Evolutionary conservation across 2,113 vertebrate species (phyloP), one percentile per base, ranked within the genome.

Genomic region (Pungitius pungitius): DNA sequence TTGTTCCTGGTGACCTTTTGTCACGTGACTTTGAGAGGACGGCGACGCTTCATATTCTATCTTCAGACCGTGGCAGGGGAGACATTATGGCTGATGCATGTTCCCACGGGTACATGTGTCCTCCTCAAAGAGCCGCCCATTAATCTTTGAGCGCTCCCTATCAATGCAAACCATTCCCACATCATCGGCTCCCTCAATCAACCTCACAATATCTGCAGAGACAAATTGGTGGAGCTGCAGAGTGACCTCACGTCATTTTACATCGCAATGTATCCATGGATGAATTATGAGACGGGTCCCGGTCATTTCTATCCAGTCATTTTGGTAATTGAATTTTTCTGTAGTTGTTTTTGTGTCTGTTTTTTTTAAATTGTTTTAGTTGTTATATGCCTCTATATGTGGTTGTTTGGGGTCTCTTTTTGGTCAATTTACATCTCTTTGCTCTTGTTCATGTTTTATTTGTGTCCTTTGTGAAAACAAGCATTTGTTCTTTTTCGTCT

Each of bases 181-280:
- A 89, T 65, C 81, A 85, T 84, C 75, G 60, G 14, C 85, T 60
- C 88, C 83, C 85, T 93, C 87, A 80, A 80, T 92, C 83, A 90
- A 37, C 77, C 89, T 75, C 78, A 43, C 75, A 86, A 88, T 83
- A 85, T 89, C 84, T 68, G 81, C 72, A 47, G 57, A 88, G 85
- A 92, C 84, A 92, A 91, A 92, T 83, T 69, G 85, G 80, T 77
- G 73, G 79, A 86, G 82, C 73, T 61, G 62, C 68, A 64, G 75
- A 84, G 80, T 66, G 84, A 88, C 87, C 85, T 82, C 67, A 65
- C n/a, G 39, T 80, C 77, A 81, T 71, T 77, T 88, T 56, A 69
- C 55, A 62, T 13, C 26, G 43, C 45, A 22, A 43, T 49, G 60
- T 72, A 61, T 78, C 43, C 59, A 57, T 43, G 42, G 67, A 52